phyloP scores from a whole-genome alignment of 2,888 invertebrate species.

The Ceramica pisi region DNA sequence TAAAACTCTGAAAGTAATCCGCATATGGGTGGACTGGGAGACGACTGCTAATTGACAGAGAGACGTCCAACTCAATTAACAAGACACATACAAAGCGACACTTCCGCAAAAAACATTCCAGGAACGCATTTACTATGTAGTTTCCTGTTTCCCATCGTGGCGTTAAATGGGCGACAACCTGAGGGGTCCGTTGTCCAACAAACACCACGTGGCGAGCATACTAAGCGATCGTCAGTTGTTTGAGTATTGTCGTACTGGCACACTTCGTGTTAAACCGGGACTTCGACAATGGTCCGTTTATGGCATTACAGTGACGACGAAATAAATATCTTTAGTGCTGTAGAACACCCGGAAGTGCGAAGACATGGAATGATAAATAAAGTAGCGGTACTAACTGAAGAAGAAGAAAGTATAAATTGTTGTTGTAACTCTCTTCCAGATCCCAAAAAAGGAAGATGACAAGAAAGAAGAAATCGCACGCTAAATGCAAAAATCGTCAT shows the following conservation, averaged over 20 bases:
- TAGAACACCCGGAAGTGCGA: neutral
- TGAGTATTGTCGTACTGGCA: constrained; percentile 15
- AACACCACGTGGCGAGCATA: constrained; percentile 50
- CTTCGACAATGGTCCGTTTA: constrained; percentile 30
- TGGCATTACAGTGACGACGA: constrained; percentile 6
- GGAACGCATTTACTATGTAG: constrained; percentile 35
- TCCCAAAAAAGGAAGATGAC: neutral
- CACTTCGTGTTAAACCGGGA: constrained; percentile 33
- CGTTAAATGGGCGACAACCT: constrained; percentile 49
- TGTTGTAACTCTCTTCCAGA: neutral
- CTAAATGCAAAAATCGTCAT: neutral
- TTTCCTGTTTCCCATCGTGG: constrained; percentile 45
- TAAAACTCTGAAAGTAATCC: neutral
- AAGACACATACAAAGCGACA: constrained; percentile 34
- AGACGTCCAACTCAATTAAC: constrained; percentile 33
- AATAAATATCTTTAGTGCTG: constrained; percentile 7
- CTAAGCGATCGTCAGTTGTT: constrained; percentile 31
- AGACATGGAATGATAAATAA: neutral
- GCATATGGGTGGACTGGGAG: neutral
- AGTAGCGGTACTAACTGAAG: neutral
- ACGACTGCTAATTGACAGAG: constrained; percentile 33
- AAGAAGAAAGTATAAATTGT: neutral
- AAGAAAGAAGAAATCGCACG: neutral
- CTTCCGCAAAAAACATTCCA: constrained; percentile 46
- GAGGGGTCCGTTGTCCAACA: constrained; percentile 45